Evolutionary conservation across 1,140 invertebrate genomes (phyloP).

Genomic region (Subanguina moxae): DNA sequence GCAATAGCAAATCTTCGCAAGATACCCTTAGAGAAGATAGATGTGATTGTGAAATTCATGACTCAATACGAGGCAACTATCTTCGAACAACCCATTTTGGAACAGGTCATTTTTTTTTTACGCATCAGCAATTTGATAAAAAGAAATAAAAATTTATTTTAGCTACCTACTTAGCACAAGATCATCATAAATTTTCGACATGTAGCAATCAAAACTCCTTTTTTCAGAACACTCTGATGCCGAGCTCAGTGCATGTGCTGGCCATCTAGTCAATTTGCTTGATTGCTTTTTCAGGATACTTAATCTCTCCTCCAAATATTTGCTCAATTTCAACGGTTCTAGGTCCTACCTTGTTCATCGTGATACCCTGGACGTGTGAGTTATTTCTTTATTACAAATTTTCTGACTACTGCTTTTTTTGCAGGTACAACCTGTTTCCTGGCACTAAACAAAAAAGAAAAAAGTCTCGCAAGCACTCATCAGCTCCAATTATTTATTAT

Average conservation of each 20-base stretch:
- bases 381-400: conserved; percentile 11
- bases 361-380: conserved; percentile 20
- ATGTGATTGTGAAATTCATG: conserved; percentile 31
- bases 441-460: conserved; percentile 14
- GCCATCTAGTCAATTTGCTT: conserved; percentile 40
- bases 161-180: too few relatives aligned
- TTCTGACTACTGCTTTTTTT: neutral
- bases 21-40: conserved; percentile 5
- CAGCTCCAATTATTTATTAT: neutral
- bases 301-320: conserved; percentile 28
- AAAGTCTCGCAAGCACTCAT: neutral
- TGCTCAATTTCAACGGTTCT: conserved; percentile 30
- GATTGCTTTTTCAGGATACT: conserved; percentile 26
- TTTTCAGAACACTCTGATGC: conserved; percentile 40
- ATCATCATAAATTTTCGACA: too few relatives aligned
- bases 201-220: too few relatives aligned
- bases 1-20: neutral
- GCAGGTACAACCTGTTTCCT: conserved; percentile 22
- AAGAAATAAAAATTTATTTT: too few relatives aligned
- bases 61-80: conserved; percentile 30
- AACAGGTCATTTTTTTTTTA: neutral
- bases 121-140: too few relatives aligned
- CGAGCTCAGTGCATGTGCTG: conserved; percentile 41
- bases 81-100: neutral
- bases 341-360: conserved; percentile 23